Evolutionary conservation across 2,113 vertebrate species (phyloP).

Genomic region (Dendropsophus ebraccatus): DNA sequence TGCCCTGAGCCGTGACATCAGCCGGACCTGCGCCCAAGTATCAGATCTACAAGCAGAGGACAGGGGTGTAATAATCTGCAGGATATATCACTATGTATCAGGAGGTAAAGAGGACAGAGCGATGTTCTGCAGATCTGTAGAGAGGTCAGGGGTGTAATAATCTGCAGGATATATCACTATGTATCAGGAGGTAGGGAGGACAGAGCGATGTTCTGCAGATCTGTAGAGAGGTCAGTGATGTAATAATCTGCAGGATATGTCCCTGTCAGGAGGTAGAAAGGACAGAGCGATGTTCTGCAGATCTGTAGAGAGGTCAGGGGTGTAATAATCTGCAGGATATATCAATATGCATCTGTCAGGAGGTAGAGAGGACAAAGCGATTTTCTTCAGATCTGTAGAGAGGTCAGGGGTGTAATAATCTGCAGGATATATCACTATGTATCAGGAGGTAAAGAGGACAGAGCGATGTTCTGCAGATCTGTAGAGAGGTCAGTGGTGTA

Average conservation of each 20-base stretch:
- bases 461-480: background rate
- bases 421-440: background rate
- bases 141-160: background rate
- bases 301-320: background rate
- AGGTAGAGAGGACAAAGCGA: background rate
- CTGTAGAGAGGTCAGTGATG: background rate
- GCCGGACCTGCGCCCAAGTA: background rate
- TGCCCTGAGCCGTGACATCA: background rate
- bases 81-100: too few species aligned
- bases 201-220: too few species aligned
- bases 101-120: background rate
- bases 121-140: too few species aligned
- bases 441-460: background rate
- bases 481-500: background rate
- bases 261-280: background rate
- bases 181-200: too few species aligned
- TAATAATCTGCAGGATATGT: background rate
- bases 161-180: background rate
- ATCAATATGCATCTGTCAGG: background rate
- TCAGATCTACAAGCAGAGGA: background rate
- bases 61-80: background rate
- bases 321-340: background rate
- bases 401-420: background rate
- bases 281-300: background rate
- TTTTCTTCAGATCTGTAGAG: background rate